Evolutionary conservation across 1,140 invertebrate genomes (phyloP).

Genomic region (Hypsibius dujardini): DNA sequence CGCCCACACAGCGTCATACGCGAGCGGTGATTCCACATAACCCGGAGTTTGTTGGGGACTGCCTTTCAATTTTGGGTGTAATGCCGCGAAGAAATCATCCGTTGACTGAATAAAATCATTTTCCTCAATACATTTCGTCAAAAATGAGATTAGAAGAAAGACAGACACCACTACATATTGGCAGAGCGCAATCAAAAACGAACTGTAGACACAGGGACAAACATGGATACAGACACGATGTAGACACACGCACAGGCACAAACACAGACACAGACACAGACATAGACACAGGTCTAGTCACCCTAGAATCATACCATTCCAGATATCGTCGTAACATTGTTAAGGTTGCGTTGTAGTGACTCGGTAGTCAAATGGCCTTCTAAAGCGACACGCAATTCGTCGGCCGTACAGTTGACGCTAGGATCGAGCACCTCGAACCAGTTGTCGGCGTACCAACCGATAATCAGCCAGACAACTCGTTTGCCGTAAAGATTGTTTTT

Average conservation of each 20-base stretch:
- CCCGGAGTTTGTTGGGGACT: constrained; percentile 40
- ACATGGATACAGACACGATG: too few species aligned
- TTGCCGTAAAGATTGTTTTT: constrained; percentile 83
- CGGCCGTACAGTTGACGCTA: constrained; percentile 70
- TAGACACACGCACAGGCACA: too few species aligned
- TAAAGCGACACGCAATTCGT: constrained; percentile 77
- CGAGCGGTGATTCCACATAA: constrained; percentile 90
- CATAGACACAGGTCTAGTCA: too few species aligned
- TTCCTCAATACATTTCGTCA: constrained; percentile 61
- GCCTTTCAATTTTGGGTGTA: constrained; percentile 25
- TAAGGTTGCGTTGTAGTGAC: constrained; percentile 92
- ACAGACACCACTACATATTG: too few species aligned
- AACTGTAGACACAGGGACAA: too few species aligned
- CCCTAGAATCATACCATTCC: constrained; percentile 48
- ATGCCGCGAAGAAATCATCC: neutral
- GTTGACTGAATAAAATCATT: constrained; percentile 27
- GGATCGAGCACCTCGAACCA: constrained; percentile 88
- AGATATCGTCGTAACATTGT: constrained; percentile 64
- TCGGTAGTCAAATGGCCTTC: constrained; percentile 96
- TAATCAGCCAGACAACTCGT: constrained; percentile 97
- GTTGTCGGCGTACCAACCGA: constrained; percentile 98
- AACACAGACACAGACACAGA: too few species aligned
- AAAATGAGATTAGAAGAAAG: too few species aligned
- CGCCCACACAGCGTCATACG: constrained; percentile 97
- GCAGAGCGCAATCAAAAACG: too few species aligned